Evolutionary conservation across 1,140 invertebrate genomes (phyloP).

Genomic region (Lerema accius): DNA sequence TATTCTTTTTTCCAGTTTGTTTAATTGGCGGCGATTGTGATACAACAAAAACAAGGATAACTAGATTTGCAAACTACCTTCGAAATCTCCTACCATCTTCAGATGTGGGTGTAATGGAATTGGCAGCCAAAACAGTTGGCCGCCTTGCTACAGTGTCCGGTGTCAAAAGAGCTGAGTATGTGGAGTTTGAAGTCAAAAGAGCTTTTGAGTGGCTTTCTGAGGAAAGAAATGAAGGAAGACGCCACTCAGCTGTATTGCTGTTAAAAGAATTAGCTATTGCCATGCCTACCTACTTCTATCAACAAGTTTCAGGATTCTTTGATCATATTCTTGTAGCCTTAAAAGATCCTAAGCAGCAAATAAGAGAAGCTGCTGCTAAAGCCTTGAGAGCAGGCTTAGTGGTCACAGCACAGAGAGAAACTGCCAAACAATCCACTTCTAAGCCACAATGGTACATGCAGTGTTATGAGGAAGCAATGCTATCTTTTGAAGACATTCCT

Average conservation of each 20-base stretch:
- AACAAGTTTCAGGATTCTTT: slow-evolving; percentile 98
- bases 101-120: slow-evolving; percentile 96
- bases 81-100: slow-evolving; percentile 94
- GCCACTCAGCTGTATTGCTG: slow-evolving; percentile 96
- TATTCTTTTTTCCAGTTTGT: slow-evolving; percentile 86
- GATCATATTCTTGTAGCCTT: slow-evolving; percentile 97
- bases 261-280: slow-evolving; percentile 96
- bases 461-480: slow-evolving; percentile 94
- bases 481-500: slow-evolving; percentile 89
- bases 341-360: slow-evolving; percentile 95
- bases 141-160: slow-evolving; percentile 95
- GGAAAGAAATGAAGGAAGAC: slow-evolving; percentile 94
- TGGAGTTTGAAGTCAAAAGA: slow-evolving; percentile 95
- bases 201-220: slow-evolving; percentile 96
- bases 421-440: slow-evolving; percentile 93
- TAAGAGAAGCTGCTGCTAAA: slow-evolving; percentile 96
- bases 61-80: slow-evolving; percentile 96
- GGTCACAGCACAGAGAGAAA: slow-evolving; percentile 97
- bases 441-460: slow-evolving; percentile 95
- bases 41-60: slow-evolving; percentile 94
- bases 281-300: slow-evolving; percentile 99
- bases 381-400: slow-evolving; percentile 96
- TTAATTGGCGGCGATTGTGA: slow-evolving; percentile 96
- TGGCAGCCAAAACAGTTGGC: slow-evolving; percentile 97
- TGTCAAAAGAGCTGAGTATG: slow-evolving; percentile 96